Evolutionary conservation across 2,113 vertebrate genomes (phyloP).

Genomic region (Engystomops pustulosus): DNA sequence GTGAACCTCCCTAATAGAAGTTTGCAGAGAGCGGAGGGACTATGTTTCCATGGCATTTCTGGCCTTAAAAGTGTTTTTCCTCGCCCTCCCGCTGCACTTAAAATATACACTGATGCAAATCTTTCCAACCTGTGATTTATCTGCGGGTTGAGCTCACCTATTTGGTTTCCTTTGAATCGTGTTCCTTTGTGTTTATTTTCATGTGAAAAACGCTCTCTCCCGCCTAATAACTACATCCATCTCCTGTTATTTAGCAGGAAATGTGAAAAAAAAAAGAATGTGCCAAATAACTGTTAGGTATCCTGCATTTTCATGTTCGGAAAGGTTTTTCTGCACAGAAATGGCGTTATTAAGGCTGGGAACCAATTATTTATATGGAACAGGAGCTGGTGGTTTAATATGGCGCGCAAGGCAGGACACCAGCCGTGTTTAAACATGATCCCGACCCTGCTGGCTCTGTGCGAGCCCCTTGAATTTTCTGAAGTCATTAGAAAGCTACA

Average conservation of each 20-base stretch:
- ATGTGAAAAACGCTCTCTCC: background rate
- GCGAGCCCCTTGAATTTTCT: slow-evolving; percentile 24
- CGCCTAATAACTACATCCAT: slow-evolving; percentile 32
- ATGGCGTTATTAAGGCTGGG: slow-evolving; percentile 24
- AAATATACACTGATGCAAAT: slow-evolving; percentile 44
- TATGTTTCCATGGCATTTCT: slow-evolving; percentile 43
- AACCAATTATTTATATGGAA: slow-evolving; percentile 40
- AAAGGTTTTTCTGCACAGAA: background rate
- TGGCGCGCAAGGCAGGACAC: background rate
- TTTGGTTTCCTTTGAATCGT: slow-evolving; percentile 14
- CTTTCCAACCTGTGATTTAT: slow-evolving; percentile 42
- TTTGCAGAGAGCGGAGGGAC: background rate
- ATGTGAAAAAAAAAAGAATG: background rate
- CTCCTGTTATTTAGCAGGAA: slow-evolving; percentile 13
- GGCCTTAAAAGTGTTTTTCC: slow-evolving; percentile 12
- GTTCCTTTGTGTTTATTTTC: slow-evolving; percentile 43
- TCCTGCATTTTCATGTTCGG: background rate
- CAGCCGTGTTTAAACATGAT: slow-evolving; percentile 28
- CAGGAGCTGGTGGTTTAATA: background rate
- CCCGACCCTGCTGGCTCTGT: background rate
- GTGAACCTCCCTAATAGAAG: slow-evolving; percentile 29
- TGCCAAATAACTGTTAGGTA: slow-evolving; percentile 4
- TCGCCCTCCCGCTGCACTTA: slow-evolving; percentile 34
- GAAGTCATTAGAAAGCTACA: slow-evolving; percentile 30
- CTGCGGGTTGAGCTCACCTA: slow-evolving; percentile 13